Conservation (phyloP, 2,113 vertebrate genomes). For the Melanerpes formicivorus region DNA sequence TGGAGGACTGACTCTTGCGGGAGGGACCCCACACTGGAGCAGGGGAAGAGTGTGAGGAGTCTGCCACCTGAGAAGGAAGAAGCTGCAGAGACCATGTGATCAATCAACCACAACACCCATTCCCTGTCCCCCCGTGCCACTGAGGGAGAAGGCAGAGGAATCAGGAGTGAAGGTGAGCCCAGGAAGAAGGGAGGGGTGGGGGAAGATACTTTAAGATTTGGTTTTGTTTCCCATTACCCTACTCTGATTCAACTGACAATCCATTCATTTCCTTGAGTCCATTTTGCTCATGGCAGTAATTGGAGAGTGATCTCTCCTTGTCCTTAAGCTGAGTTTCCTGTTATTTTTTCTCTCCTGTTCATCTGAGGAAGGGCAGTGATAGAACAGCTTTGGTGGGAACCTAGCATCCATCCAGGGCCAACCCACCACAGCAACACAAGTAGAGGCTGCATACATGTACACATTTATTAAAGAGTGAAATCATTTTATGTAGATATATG, state of each 20-base stretch:
- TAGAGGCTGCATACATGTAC: background rate
- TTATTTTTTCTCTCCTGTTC: background rate
- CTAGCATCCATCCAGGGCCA: background rate
- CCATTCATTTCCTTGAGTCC: background rate
- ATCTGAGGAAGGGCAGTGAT: background rate
- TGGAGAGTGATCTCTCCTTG: background rate
- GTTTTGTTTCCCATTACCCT: background rate
- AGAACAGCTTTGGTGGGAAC: background rate
- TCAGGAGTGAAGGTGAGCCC: accelerated
- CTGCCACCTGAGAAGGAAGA: background rate
- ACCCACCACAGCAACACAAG: background rate
- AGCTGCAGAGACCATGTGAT: accelerated
- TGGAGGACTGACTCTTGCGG: background rate
- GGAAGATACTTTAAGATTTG: background rate
- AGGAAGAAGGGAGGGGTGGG: background rate
- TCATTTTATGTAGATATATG: background rate
- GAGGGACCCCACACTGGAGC: background rate
- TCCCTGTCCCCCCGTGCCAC: accelerated
- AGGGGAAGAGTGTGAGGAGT: background rate
- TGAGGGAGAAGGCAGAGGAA: background rate
- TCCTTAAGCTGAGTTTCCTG: accelerated
- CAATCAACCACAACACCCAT: background rate
- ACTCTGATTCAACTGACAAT: background rate
- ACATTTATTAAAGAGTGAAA: constrained; percentile 37
- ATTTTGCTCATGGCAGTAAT: accelerated